Conservation (phyloP, 2,113 vertebrate genomes). For the Cynocephalus volans region DNA sequence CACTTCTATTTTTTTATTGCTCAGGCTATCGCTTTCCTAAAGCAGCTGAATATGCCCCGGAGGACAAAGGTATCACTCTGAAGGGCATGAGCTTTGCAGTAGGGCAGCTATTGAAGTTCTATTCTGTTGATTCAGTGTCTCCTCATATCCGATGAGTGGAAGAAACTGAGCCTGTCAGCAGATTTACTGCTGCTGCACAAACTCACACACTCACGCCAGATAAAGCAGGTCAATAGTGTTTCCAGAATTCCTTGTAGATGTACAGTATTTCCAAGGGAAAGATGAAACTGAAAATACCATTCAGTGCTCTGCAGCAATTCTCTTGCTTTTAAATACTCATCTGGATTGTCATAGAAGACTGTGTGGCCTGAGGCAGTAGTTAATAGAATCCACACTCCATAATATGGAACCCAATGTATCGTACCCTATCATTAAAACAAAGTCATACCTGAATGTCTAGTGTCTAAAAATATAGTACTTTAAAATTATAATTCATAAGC, state of each 20-base stretch:
- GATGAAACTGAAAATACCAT: fast-evolving
- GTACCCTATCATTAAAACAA: background rate
- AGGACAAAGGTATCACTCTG: conserved; percentile 84
- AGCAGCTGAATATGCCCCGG: conserved; percentile 72
- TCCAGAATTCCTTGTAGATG: background rate
- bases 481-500: background rate
- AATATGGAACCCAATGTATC: background rate
- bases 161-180: conserved; percentile 78
- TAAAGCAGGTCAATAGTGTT: background rate
- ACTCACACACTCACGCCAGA: conserved; percentile 4
- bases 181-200: background rate
- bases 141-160: conserved; percentile 68
- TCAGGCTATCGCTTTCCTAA: conserved; percentile 78
- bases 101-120: conserved; percentile 57
- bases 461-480: background rate
- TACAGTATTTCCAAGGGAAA: background rate
- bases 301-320: background rate
- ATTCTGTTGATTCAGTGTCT: conserved; percentile 88
- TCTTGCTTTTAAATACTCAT: background rate
- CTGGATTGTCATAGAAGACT: background rate
- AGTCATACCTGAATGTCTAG: background rate
- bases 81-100: conserved; percentile 45
- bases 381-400: background rate
- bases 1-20: conserved; percentile 80
- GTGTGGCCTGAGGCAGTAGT: background rate